These are phyloP conservation scores for Sitta carolinensis DNA, from an alignment of 2,797 vertebrate species.

Conservation along the genomic window DNA sequence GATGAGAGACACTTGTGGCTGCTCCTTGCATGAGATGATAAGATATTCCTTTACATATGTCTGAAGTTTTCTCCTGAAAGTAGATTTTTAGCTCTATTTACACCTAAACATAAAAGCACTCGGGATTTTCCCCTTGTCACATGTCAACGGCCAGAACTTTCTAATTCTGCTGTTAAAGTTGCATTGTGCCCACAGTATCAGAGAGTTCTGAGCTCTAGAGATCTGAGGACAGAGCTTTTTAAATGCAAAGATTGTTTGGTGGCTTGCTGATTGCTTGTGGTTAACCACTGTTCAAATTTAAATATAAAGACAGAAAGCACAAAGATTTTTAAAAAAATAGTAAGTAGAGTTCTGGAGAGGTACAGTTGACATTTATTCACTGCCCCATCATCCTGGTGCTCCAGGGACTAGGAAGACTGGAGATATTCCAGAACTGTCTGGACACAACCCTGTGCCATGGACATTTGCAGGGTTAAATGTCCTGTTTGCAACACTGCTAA, in stretches of 20 bases:
- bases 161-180: background rate
- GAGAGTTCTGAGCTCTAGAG: background rate
- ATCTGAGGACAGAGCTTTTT: background rate
- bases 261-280: background rate
- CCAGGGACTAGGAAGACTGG: background rate
- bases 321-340: background rate
- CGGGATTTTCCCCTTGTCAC: background rate
- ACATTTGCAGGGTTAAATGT: background rate
- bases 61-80: background rate
- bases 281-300: background rate
- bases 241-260: background rate
- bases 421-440: background rate
- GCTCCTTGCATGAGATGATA: background rate
- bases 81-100: background rate
- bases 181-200: background rate
- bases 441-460: background rate
- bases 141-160: background rate
- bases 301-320: background rate
- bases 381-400: background rate
- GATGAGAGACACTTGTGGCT: background rate
- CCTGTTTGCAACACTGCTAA: background rate
- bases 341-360: background rate
- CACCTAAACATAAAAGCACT: background rate
- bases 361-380: background rate
- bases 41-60: background rate